Base-by-base conservation (phyloP, 2,113 vertebrate species). In the Rostratula benghalensis region DNA sequence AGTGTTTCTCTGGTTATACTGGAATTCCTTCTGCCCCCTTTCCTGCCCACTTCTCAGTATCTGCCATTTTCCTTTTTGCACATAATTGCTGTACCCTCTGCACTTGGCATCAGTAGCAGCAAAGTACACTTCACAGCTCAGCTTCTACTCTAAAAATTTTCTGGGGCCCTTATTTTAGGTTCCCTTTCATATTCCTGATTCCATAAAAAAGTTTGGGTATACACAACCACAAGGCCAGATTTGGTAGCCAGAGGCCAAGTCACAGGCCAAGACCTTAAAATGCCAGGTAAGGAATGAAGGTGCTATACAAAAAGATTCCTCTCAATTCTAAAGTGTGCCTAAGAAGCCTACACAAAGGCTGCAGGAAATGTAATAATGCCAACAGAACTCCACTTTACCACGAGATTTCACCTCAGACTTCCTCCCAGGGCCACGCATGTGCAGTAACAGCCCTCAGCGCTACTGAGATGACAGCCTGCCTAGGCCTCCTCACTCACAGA, bases 361-460 rank as follows among this genome's bases (percentile, higher is more conserved):
- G 7, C 28, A 59, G 31, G 11, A 77, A 74, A 45, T 10, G 5
- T 3, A 81, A 48, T 4, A 87, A 67, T 13, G 39, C 8, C n/a
- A 86, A 45, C 3, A 78, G 30, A 68, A 60, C 7, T 11, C 13
- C 7, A 2, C 8, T 25, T 14, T 30, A 43, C 10, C 10, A 4
- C 12, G 3, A 2, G 46, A 13, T 18, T 11, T 51, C 6, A 1
- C 1, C 7, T 6, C 37, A 3, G 4, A 10, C 8, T 14, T 7
- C 37, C 1, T 13, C 24, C 30, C n/a, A 6, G 25, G 4, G 23
- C 14, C 27, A 57, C 37, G 2, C 4, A 37, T 7, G 19, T 0
- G 0, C 35, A 5, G 22, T 0, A 6, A 37, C 20, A 45, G 18
- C 43, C 18, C 24, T 7, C 45, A 27, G 54, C 27, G 22, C 45